phyloP scores from a whole-genome alignment of 2,888 invertebrate genomes.

The Trichopria drosophilae region DNA sequence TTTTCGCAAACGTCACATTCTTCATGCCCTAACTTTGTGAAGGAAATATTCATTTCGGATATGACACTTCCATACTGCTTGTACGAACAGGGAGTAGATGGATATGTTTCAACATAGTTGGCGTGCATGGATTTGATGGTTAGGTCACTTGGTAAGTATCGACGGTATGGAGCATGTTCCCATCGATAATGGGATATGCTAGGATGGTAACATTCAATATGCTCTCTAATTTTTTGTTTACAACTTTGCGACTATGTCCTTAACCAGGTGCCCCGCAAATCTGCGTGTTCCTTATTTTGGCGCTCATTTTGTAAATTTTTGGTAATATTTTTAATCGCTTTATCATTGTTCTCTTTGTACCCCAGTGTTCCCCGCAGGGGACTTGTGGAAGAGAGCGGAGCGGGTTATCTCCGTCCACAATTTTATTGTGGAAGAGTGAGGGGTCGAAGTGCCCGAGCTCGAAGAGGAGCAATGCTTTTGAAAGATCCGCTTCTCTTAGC shows the following conservation, averaged over 20 bases:
- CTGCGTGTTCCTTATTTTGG: background rate
- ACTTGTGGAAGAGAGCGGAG: too few species aligned
- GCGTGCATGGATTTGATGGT: slow-evolving; percentile 24
- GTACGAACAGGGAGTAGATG: slow-evolving; percentile 8
- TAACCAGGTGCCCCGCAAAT: too few species aligned
- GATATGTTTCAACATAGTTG: slow-evolving; percentile 16
- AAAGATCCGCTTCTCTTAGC: too few species aligned
- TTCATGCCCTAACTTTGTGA: slow-evolving; percentile 7
- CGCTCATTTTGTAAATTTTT: slow-evolving; percentile 6
- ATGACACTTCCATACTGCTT: slow-evolving; percentile 16
- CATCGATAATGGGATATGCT: slow-evolving; percentile 23
- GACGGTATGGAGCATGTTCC: slow-evolving; percentile 12
- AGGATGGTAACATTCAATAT: slow-evolving; percentile 20
- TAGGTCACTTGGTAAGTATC: slow-evolving; percentile 23
- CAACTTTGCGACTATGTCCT: too few species aligned
- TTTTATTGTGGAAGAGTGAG: too few species aligned
- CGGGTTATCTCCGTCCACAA: too few species aligned
- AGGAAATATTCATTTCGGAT: slow-evolving; percentile 12
- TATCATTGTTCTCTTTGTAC: slow-evolving; percentile 11
- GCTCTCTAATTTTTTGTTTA: slow-evolving; percentile 8
- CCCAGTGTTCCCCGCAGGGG: too few species aligned
- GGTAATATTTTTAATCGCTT: background rate
- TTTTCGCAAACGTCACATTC: slow-evolving; percentile 4
- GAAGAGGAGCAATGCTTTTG: too few species aligned
- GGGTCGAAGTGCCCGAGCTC: too few species aligned